Base-by-base conservation (phyloP, 30 jellyfish, hydroid and myxozoan genomes). In the Aurelia aurita region DNA sequence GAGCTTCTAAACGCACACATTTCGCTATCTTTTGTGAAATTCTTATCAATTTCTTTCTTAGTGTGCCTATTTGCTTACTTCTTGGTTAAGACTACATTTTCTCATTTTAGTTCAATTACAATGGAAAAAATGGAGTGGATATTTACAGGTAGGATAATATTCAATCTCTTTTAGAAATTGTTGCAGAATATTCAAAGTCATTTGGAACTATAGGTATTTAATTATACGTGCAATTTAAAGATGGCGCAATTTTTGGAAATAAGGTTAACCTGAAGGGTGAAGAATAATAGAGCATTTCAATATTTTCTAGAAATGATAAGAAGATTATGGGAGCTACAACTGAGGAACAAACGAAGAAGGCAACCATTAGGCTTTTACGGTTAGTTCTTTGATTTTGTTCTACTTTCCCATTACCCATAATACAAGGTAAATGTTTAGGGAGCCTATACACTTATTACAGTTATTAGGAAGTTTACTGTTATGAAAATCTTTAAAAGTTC, bases 331-430 rank as follows among this genome's bases (percentile, higher is more conserved):
- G 91, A 43, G 88, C 94, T 2, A 54, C 76, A n/a, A 86, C 98
- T 29, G 97, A 92, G 34, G 90, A 74, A 39, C 97, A 92, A 76
- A 92, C 98, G 12, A 92, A 86, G 66, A 92, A 92, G 53, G 98
- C 98, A 54, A 92, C 98, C 6, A 80, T 79, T 46, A 58, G 95
- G 62, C 88, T 86, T 4, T 60, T 92, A 23, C 81, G 98, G 98
- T 86, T 20, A 61, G 73, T 34, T 39, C 51, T 8, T 39, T 39
- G 15, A 39, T 39, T 39, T 39, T 7, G 9, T 4, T 39, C 9
- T 39, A 39, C 51, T 8, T 8, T 39, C 51, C 51, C 15, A 39
- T 39, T 39, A 39, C 7, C 16, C 51, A 39, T 2, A 2, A 9
- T 39, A 7, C 12, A 39, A 39, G 15, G 15, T 39, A 39, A 39